Evolutionary conservation across 2,797 vertebrate genomes (phyloP).

Genomic region (Micropoecilia bifurca): DNA sequence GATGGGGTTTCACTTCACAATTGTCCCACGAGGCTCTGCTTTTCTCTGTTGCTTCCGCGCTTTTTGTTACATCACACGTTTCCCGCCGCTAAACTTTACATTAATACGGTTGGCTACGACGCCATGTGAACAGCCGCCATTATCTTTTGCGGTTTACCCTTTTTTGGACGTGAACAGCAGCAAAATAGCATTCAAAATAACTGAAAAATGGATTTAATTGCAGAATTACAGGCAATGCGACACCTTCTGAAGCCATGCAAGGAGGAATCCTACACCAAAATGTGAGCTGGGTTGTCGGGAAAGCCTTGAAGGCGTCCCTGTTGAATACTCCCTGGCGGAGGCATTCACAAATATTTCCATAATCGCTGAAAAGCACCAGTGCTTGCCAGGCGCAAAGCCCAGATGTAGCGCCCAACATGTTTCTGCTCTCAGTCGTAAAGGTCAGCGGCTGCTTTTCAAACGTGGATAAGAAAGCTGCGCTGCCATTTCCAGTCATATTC

Average conservation of each 20-base stretch:
- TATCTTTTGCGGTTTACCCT: background rate
- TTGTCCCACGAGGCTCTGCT: background rate
- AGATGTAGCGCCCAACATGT: conserved; percentile 68
- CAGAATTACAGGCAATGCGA: conserved; percentile 46
- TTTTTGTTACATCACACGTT: background rate
- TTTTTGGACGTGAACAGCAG: background rate
- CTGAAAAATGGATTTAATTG: background rate
- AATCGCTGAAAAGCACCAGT: conserved; percentile 54
- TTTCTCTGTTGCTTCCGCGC: background rate
- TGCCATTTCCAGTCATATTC: conserved; percentile 62
- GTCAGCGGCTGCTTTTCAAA: conserved; percentile 70
- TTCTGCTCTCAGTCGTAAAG: conserved; percentile 74
- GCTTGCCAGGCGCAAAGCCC: conserved; percentile 56
- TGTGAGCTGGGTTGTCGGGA: conserved; percentile 30
- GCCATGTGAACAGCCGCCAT: background rate
- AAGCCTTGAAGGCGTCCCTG: conserved; percentile 37
- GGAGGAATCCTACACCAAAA: conserved; percentile 36
- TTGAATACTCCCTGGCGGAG: conserved; percentile 58
- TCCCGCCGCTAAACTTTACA: background rate
- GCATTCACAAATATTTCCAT: conserved; percentile 72
- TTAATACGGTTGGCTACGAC: background rate
- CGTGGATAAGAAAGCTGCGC: conserved; percentile 55
- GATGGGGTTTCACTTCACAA: background rate
- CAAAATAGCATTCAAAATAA: background rate
- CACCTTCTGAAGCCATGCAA: conserved; percentile 23